Conservation (phyloP, 1,140 invertebrate species). For the Camponotus vicinus region DNA sequence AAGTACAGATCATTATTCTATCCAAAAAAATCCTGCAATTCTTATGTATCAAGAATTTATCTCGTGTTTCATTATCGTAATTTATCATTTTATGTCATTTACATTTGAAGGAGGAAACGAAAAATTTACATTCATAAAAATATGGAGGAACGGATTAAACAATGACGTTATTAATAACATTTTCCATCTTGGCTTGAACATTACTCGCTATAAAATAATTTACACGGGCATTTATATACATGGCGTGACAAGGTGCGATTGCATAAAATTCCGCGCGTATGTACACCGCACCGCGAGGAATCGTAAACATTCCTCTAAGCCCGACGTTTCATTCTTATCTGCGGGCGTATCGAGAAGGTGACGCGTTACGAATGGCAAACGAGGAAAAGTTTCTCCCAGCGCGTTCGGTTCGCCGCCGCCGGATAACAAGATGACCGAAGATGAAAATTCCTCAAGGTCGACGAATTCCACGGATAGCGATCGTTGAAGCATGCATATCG, state of each 20-base stretch:
- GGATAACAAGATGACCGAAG: constrained; percentile 42
- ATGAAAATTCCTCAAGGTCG: constrained; percentile 62
- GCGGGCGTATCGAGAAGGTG: constrained; percentile 30
- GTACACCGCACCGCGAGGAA: constrained; percentile 7
- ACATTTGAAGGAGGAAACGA: not conserved
- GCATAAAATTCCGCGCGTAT: constrained; percentile 49
- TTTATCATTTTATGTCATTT: not conserved
- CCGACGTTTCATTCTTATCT: constrained; percentile 53
- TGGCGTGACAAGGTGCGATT: constrained; percentile 32
- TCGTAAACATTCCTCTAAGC: constrained; percentile 46
- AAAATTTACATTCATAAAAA: constrained; percentile 12
- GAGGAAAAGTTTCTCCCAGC: constrained; percentile 38
- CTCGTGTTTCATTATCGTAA: not conserved
- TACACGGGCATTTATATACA: constrained; percentile 36
- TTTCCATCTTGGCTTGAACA: not conserved
- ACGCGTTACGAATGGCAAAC: constrained; percentile 49
- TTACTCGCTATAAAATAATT: constrained; percentile 55
- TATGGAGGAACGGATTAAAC: not conserved
- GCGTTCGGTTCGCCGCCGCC: constrained; percentile 6
- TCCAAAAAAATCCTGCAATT: not conserved
- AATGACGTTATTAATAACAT: constrained; percentile 18
- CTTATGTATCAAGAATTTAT: not conserved
- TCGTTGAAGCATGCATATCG: constrained; percentile 59
- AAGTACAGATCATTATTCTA: not conserved
- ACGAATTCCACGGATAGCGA: constrained; percentile 56